A percentile compares a stretch with the other conserved stretches of the same genome.
Evolutionary conservation across 2,113 vertebrate genomes (phyloP).

Genomic region (Microtus montanus): DNA sequence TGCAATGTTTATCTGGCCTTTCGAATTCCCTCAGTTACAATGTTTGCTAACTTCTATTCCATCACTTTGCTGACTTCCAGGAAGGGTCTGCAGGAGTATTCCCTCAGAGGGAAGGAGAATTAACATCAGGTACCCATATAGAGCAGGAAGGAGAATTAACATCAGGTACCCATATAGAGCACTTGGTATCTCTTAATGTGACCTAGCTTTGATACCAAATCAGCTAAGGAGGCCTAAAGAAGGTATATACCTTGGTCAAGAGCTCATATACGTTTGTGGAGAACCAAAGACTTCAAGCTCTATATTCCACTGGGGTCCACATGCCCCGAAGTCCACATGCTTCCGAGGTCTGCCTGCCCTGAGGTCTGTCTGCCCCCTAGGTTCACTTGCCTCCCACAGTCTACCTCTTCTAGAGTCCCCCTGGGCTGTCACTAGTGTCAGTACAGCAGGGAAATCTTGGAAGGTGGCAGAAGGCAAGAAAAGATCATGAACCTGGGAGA

Average conservation of each 20-base stretch:
- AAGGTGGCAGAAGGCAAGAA: background rate
- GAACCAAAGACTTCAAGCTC: background rate
- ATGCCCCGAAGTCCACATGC: background rate
- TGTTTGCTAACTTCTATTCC: background rate
- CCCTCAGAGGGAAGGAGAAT: background rate
- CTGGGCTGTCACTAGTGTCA: background rate
- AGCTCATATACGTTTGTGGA: background rate
- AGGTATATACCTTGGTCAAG: background rate
- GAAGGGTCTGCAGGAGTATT: background rate
- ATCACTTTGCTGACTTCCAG: background rate
- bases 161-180: background rate
- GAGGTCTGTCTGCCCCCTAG: background rate
- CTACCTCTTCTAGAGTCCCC: background rate
- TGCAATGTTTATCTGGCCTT: background rate
- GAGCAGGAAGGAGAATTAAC: background rate
- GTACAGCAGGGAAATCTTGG: background rate
- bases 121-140: background rate
- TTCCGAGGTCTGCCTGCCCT: background rate
- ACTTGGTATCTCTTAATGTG: background rate
- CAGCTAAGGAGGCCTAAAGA: background rate
- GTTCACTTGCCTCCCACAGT: background rate
- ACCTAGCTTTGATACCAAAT: background rate
- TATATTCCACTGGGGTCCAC: background rate
- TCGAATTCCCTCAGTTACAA: background rate
- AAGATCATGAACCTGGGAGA: background rate